phyloP scores from a whole-genome alignment of 2,888 invertebrate genomes.

The Xylophagus ater region DNA sequence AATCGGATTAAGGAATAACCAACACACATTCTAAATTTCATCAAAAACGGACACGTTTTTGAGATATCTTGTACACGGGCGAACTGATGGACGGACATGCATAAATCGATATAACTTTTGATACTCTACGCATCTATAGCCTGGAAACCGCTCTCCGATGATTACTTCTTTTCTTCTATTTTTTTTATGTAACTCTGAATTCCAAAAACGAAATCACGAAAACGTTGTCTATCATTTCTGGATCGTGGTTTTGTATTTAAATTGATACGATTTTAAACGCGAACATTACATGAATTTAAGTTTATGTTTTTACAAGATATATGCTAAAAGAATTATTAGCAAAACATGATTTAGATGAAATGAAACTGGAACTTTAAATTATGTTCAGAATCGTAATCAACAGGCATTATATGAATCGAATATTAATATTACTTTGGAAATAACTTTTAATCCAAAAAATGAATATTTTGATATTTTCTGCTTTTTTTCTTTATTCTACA shows the following conservation, averaged over 20 bases:
- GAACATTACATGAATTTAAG: slow-evolving; percentile 80
- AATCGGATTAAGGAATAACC: no score
- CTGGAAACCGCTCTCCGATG: no score
- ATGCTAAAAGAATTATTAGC: slow-evolving; percentile 79
- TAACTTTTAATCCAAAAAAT: background rate
- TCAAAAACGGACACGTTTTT: no score
- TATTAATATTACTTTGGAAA: slow-evolving; percentile 39
- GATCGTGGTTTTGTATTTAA: slow-evolving; percentile 90
- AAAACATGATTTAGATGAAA: slow-evolving; percentile 87
- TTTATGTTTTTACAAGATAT: slow-evolving; percentile 84
- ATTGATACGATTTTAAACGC: slow-evolving; percentile 69
- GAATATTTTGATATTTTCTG: background rate
- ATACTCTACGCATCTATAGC: no score
- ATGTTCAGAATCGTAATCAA: slow-evolving; percentile 39
- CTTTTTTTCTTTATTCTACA: no score
- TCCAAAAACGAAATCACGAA: no score
- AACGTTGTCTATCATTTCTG: slow-evolving; percentile 83
- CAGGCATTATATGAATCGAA: slow-evolving; percentile 65
- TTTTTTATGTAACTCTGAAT: no score
- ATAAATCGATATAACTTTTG: no score
- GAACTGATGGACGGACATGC: no score
- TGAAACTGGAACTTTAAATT: slow-evolving; percentile 34
- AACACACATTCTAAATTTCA: no score
- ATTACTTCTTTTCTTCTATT: no score
- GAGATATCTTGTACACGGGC: no score